Base-by-base conservation (phyloP, 2,113 vertebrate species). In the Ceyx cyanopectus region DNA sequence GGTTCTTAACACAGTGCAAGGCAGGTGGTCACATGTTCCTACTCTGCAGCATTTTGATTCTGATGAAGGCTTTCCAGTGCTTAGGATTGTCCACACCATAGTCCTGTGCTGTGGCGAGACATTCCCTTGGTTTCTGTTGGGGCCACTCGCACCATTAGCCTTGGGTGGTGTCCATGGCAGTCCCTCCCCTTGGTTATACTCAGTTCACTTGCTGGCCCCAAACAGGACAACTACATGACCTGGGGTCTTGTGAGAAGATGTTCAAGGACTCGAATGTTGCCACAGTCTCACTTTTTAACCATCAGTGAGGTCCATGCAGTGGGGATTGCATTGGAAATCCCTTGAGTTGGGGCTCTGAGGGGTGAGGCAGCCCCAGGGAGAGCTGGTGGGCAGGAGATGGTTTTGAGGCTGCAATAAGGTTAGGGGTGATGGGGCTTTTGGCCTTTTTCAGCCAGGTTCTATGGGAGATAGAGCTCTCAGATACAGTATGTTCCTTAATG, bases 31-130 rank as follows among this genome's bases (percentile, higher is more conserved):
- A 5, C 23, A 8, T 12, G 5, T 7, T 3, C 2, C 24, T 13
- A 51, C 23, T 60, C 51, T 1, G 2, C 27, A 5, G 67, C 6
- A 0, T 50, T 63, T 27, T 0, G 0, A 18, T 50, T 4, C 53
- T 30, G 26, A 14, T 23, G 53, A n/a, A 10, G 10, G 2, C 10
- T 18, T 40, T 73, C 46, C 4, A 2, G 48, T 7, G 43, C 27
- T 68, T 10, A 0, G 7, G 20, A 9, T 6, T 50, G 37, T 19
- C 53, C 29, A 1, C 11, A 9, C 23, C 43, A 2, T 0, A 1
- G 2, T 14, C 13, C 34, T 30, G 48, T 9, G 15, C 51, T 21
- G 4, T 1, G 2, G 4, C 0, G 23, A 26, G 48, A 11, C 13
- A 26, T 7, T 70, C 76, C 63, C 30, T 2, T 12, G 57, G 26